These are phyloP conservation scores for Hyphantria cunea DNA, from an alignment of 1,140 invertebrate species.

Conservation along the genomic window DNA sequence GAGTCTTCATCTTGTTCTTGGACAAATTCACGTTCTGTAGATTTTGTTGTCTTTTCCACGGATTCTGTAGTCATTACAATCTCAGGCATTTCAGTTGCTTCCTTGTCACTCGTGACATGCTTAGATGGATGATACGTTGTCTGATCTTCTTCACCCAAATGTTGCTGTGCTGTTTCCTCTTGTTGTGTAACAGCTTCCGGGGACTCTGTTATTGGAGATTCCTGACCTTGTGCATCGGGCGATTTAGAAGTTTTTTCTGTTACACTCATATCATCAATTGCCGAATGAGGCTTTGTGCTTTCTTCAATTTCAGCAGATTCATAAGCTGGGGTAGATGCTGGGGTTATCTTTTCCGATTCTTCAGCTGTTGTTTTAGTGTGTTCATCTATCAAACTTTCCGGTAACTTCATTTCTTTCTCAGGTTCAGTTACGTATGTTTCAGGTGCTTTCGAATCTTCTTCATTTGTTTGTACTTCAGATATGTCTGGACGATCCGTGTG, in stretches of 20 bases:
- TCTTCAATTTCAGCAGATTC: neutral
- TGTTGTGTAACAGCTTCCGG: neutral
- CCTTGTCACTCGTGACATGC: neutral
- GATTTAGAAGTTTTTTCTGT: neutral
- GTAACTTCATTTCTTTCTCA: neutral
- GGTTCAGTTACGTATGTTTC: neutral
- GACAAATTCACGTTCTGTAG: neutral
- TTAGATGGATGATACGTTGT: neutral
- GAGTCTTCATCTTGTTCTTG: neutral
- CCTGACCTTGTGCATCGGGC: neutral
- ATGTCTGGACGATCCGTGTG: neutral
- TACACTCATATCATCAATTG: neutral
- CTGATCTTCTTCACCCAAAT: neutral
- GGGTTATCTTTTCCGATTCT: neutral
- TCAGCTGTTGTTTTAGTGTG: neutral
- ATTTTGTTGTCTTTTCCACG: constrained; percentile 1
- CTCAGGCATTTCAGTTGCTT: neutral
- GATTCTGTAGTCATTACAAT: constrained; percentile 1
- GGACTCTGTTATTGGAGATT: neutral
- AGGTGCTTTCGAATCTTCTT: neutral
- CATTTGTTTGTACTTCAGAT: neutral
- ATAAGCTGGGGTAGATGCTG: neutral
- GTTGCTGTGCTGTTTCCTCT: neutral
- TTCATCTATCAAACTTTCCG: neutral
- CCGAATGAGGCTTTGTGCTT: neutral